Percentiles rank a stretch among this genome's conserved stretches.
These are phyloP conservation scores for Heliconius hortense DNA, from an alignment of 2,888 invertebrate genomes.

Conservation along the genomic window DNA sequence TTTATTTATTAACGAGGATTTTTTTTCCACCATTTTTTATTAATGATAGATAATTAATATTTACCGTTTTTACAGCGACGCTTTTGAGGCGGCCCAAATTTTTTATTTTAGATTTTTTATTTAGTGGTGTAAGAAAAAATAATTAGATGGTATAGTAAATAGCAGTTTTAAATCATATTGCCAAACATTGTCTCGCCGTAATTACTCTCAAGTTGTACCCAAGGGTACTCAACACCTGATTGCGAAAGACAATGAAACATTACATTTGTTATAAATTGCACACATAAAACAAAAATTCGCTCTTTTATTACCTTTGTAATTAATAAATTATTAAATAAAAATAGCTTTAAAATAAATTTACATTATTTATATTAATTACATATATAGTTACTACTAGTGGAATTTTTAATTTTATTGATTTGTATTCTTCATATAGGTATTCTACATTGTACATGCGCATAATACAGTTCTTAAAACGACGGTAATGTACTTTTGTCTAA, in stretches of 20 bases:
- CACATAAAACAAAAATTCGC: constrained; percentile 12
- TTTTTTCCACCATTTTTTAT: too few relatives aligned
- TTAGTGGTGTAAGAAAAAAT: neutral
- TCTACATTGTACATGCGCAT: neutral
- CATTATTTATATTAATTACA: neutral
- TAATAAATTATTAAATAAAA: constrained; percentile 5
- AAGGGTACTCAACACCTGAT: constrained; percentile 31
- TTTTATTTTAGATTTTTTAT: neutral
- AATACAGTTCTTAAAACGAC: neutral
- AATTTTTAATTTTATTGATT: neutral
- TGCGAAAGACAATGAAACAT: constrained; percentile 34
- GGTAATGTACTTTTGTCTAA: neutral
- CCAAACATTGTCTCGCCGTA: constrained; percentile 31
- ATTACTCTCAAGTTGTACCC: constrained; percentile 27
- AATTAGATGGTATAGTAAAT: constrained; percentile 12
- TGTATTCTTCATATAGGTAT: too few relatives aligned
- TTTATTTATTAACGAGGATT: too few relatives aligned
- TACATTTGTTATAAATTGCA: constrained; percentile 18
- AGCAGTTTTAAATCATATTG: constrained; percentile 9
- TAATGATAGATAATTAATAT: too few relatives aligned
- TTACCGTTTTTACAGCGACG: too few relatives aligned
- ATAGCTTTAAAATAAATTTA: neutral
- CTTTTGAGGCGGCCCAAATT: neutral
- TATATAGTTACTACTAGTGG: neutral
- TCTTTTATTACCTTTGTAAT: neutral